These are phyloP conservation scores for Hemitrygon akajei DNA, from an alignment of 2,797 vertebrate species.

Conservation along the genomic window DNA sequence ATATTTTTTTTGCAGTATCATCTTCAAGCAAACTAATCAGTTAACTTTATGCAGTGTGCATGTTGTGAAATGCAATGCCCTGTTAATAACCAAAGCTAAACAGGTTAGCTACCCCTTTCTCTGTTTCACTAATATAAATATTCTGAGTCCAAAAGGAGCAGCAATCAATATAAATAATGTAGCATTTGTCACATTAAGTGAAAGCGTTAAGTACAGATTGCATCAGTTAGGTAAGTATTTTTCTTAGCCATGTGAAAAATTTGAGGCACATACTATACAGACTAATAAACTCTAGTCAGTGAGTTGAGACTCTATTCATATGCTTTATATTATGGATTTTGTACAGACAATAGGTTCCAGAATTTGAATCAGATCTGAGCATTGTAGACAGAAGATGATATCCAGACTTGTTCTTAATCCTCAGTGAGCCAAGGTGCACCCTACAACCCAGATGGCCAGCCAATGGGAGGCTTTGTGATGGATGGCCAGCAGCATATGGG, in stretches of 20 bases:
- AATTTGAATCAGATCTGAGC: neutral
- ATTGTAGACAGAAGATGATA: neutral
- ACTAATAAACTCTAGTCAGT: neutral
- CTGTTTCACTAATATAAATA: neutral
- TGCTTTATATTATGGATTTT: conserved; percentile 28
- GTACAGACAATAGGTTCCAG: neutral
- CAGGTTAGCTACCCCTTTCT: neutral
- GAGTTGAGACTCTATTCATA: neutral
- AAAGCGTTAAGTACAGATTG: neutral
- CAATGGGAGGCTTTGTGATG: conserved; percentile 99
- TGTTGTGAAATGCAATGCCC: neutral
- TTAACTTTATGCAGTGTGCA: neutral
- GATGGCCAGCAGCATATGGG: conserved; percentile 99
- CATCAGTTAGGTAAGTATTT: neutral
- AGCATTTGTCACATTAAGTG: neutral
- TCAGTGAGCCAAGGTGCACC: conserved; percentile 99
- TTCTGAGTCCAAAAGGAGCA: neutral
- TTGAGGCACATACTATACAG: neutral
- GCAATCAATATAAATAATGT: neutral
- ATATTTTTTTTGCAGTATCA: neutral
- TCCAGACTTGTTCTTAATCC: conserved; percentile 45
- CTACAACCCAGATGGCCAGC: conserved; percentile 96
- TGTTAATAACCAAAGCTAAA: neutral
- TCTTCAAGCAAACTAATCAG: neutral
- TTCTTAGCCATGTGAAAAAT: neutral